phyloP scores from a whole-genome alignment of 64 coral and sea anemone genomes.

The Stylophora pistillata region DNA sequence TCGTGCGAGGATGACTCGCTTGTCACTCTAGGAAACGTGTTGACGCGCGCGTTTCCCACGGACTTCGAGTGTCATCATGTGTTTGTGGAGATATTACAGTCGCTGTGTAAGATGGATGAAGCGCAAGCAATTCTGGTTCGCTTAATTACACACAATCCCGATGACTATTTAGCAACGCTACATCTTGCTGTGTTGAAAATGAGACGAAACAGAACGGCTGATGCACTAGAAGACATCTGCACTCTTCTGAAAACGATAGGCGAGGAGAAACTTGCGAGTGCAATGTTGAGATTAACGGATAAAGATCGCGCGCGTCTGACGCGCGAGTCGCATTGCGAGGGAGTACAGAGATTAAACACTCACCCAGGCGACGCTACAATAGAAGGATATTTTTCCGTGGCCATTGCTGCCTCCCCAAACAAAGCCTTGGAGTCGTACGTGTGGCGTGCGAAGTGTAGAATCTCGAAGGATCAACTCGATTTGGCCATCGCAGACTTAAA shows the following conservation, averaged over 20 bases:
- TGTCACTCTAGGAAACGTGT: constrained; percentile 53
- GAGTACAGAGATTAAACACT: constrained; percentile 20
- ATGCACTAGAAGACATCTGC: constrained; percentile 61
- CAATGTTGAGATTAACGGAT: constrained; percentile 35
- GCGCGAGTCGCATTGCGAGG: constrained; percentile 69
- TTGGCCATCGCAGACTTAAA: constrained; percentile 61
- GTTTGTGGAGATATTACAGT: constrained; percentile 67
- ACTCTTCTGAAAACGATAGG: constrained; percentile 62
- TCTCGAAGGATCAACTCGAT: constrained; percentile 37
- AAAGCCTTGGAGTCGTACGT: constrained; percentile 58
- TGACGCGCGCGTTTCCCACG: constrained; percentile 59
- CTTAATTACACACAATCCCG: constrained; percentile 62
- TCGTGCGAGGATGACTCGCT: constrained; percentile 26
- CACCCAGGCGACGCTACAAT: background rate
- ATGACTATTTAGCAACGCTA: constrained; percentile 46
- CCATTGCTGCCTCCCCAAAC: constrained; percentile 66
- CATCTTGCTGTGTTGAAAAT: constrained; percentile 77
- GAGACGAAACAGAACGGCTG: constrained; percentile 48
- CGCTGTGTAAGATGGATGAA: constrained; percentile 65
- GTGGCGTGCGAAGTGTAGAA: constrained; percentile 49
- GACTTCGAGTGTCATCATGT: constrained; percentile 77
- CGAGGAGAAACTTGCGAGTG: constrained; percentile 46
- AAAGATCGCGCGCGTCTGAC: constrained; percentile 35
- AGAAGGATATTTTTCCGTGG: constrained; percentile 60
- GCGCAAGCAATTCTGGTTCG: constrained; percentile 75